Evolutionary conservation across 2,888 invertebrate species (phyloP), one percentile per base, ranked within the genome.

Genomic region (Drosophila anomalata): DNA sequence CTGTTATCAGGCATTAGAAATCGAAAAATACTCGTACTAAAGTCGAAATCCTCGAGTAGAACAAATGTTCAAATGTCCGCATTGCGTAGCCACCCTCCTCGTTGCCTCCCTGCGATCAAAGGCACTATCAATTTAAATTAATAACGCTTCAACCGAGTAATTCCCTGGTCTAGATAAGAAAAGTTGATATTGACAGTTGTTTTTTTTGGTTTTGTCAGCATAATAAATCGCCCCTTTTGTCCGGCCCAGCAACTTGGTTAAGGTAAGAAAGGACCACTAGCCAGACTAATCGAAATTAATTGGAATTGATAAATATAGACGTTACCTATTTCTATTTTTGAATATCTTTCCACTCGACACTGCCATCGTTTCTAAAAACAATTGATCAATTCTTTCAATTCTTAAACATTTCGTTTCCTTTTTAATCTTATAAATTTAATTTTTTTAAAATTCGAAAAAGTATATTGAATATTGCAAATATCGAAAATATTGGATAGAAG

Each of bases 91-190:
- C 53, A 58, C 29, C 53, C 52, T 20, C 41, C 22, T 7, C 44
- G 12, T 9, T 12, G 20, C 17, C 48, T 31, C 20, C 29, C 36
- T 57, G n/a, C 31, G 29, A 54, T 50, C 48, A 20, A 20, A 74
- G 71, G 78, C 78, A 67, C 70, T 72, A 80, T 83, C 85, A 84
- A 80, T 84, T 71, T 76, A 84, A 84, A 83, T 87, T 83, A 83
- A 87, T 58, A 87, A 87, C 63, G 78, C 73, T 73, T 83, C 65
- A 67, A 66, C 69, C 63, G 20, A 68, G 60, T 87, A 87, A 83
- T 80, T 69, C 85, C 78, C 53, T 63, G 51, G 14, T 26, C 50
- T 52, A 72, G 86, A 82, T 82, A 82, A 88, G 74, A 42, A 55
- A 36, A 26, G 52, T 62, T 80, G 57, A 76, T 76, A 88, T 84